Conservation (phyloP, 1,140 invertebrate species). For the Panulirus ornatus region DNA sequence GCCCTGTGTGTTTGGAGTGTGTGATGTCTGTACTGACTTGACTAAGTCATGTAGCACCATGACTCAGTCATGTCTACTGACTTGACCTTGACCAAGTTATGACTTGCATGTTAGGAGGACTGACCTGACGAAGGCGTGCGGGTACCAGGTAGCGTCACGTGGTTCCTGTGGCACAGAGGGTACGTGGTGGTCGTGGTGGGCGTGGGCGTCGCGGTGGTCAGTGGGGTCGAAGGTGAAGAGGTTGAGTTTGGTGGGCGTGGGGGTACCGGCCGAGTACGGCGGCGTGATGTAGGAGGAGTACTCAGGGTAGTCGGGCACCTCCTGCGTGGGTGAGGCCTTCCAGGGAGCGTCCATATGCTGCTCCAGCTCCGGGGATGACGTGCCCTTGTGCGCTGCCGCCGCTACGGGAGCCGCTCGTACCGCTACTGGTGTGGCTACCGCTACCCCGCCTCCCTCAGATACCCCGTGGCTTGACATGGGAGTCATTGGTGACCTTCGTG, state of each 20-base stretch:
- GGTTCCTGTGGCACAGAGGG: slow-evolving; percentile 59
- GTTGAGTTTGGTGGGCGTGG: slow-evolving; percentile 64
- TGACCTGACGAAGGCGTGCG: slow-evolving; percentile 74
- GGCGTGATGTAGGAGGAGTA: slow-evolving; percentile 69
- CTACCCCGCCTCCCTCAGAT: slow-evolving; percentile 54
- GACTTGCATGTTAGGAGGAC: not conserved
- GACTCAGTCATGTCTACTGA: not conserved
- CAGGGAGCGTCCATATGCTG: slow-evolving; percentile 55
- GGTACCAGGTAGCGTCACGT: slow-evolving; percentile 65
- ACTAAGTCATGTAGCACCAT: too few relatives aligned
- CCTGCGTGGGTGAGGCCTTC: slow-evolving; percentile 75
- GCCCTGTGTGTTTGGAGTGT: too few relatives aligned
- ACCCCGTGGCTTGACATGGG: not conserved
- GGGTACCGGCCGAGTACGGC: slow-evolving; percentile 65
- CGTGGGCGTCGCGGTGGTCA: slow-evolving; percentile 39
- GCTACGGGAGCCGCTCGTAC: slow-evolving; percentile 50
- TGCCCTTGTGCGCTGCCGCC: slow-evolving; percentile 63
- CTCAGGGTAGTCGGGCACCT: slow-evolving; percentile 74
- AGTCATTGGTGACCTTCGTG: slow-evolving; percentile 54
- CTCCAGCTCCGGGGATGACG: slow-evolving; percentile 62
- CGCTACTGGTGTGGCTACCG: slow-evolving; percentile 66
- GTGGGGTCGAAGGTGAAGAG: slow-evolving; percentile 72
- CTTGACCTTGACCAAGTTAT: not conserved
- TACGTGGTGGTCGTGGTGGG: slow-evolving; percentile 71
- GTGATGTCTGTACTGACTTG: too few relatives aligned